phyloP scores from a whole-genome alignment of 2,797 vertebrate species.

The Kryptopterus vitreolus region DNA sequence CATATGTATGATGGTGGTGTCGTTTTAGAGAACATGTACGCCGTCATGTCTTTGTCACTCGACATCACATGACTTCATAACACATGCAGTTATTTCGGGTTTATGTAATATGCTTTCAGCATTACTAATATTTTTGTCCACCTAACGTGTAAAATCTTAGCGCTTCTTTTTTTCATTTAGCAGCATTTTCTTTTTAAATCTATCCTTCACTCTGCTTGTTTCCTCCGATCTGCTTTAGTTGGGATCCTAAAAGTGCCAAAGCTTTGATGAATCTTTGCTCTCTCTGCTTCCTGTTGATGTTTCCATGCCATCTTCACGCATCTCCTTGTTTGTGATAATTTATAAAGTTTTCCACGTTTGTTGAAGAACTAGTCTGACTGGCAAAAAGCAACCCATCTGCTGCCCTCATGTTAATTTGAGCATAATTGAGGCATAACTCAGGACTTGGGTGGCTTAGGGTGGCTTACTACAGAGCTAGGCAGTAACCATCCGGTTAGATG shows the following conservation, averaged over 20 bases:
- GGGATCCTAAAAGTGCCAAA: background rate
- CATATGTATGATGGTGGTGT: background rate
- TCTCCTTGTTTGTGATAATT: background rate
- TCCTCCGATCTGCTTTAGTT: background rate
- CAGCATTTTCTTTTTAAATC: background rate
- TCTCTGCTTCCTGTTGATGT: background rate
- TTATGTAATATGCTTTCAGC: background rate
- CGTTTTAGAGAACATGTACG: background rate
- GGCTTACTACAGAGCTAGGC: background rate
- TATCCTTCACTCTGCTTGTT: too few species aligned
- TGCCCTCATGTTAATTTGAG: background rate
- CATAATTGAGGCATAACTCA: background rate
- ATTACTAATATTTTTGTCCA: background rate
- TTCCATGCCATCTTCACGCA: background rate
- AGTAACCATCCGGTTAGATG: background rate
- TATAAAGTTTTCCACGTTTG: background rate
- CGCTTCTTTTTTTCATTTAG: background rate
- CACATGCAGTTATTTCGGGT: background rate
- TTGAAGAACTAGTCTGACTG: background rate
- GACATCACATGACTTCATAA: background rate
- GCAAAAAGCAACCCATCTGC: background rate
- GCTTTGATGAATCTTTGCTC: background rate
- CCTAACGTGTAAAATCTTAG: background rate
- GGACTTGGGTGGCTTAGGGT: background rate
- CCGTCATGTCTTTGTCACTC: background rate